A percentile compares a stretch with the other conserved stretches of the same genome.
phyloP scores from a whole-genome alignment of 1,140 invertebrate genomes.

The Drosophila bocqueti region DNA sequence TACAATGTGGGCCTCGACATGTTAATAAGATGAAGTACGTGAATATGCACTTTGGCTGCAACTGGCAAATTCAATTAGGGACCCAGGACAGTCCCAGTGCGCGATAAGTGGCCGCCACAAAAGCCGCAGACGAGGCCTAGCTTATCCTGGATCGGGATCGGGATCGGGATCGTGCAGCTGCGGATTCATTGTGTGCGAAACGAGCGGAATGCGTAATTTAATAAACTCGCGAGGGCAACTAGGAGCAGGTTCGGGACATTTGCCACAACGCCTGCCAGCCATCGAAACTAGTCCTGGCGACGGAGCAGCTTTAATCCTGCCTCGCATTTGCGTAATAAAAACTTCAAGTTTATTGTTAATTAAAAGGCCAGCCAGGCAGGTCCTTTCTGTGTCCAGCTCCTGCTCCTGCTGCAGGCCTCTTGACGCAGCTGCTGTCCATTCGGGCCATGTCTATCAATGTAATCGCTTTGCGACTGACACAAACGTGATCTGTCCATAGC shows the following conservation, averaged over 20 bases:
- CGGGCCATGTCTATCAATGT: conserved; percentile 69
- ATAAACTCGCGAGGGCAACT: conserved; percentile 56
- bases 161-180: conserved; percentile 17
- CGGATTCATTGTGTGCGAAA: conserved; percentile 72
- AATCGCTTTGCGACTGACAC: conserved; percentile 65
- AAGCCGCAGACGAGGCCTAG: conserved; percentile 44
- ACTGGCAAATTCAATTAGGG: conserved; percentile 73
- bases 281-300: conserved; percentile 51
- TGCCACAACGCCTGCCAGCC: conserved; percentile 61
- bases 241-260: conserved; percentile 44
- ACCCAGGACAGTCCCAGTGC: conserved; percentile 33
- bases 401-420: conserved; percentile 28
- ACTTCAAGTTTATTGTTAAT: conserved; percentile 80
- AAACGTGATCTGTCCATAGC: conserved; percentile 44
- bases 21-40: conserved; percentile 76
- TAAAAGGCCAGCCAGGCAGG: conserved; percentile 61
- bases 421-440: conserved; percentile 35
- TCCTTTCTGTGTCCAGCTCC: neutral
- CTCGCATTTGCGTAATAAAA: conserved; percentile 66
- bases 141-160: conserved; percentile 47
- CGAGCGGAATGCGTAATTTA: conserved; percentile 77
- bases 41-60: conserved; percentile 47
- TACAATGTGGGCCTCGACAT: conserved; percentile 74
- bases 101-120: conserved; percentile 72
- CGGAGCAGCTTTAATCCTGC: conserved; percentile 47